Evolutionary conservation across 2,888 invertebrate genomes (phyloP).

Genomic region (Erebia epiphron): DNA sequence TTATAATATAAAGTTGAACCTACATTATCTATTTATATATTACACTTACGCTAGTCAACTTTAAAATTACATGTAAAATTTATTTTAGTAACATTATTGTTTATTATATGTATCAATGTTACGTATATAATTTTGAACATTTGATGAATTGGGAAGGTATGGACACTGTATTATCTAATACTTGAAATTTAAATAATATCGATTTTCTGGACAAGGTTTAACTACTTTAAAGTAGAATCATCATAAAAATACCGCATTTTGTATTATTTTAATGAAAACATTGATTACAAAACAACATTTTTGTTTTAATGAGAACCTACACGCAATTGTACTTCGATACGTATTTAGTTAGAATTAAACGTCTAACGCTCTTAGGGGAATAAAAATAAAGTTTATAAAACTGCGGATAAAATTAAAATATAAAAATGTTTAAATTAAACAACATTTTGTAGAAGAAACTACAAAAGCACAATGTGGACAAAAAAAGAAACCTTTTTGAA

Average conservation of each 20-base stretch:
- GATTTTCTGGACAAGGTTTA: constrained; percentile 68
- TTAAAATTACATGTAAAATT: constrained; percentile 81
- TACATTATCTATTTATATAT: constrained; percentile 75
- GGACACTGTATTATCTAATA: constrained; percentile 56
- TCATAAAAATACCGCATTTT: constrained; percentile 74
- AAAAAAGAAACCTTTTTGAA: constrained; percentile 67
- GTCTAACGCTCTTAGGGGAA: constrained; percentile 69
- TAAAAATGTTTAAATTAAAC: constrained; percentile 60
- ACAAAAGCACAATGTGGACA: constrained; percentile 66
- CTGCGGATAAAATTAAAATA: constrained; percentile 55
- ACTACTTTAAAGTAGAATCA: constrained; percentile 58
- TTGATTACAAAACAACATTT: constrained; percentile 49
- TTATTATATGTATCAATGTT: constrained; percentile 81
- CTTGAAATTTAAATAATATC: constrained; percentile 43
- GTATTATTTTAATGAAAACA: constrained; percentile 46
- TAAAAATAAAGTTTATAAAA: constrained; percentile 55
- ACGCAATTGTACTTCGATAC: constrained; percentile 81
- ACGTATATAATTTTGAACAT: constrained; percentile 84
- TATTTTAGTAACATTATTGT: constrained; percentile 82
- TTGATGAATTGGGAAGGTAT: constrained; percentile 68
- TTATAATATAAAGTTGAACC: constrained; percentile 78
- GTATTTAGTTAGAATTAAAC: constrained; percentile 78
- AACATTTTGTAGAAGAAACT: constrained; percentile 66
- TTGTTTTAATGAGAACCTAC: constrained; percentile 64
- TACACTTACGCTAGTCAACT: constrained; percentile 80